These are phyloP conservation scores for Drosophila prostipennis DNA, from an alignment of 2,888 invertebrate species.

Conservation along the genomic window DNA sequence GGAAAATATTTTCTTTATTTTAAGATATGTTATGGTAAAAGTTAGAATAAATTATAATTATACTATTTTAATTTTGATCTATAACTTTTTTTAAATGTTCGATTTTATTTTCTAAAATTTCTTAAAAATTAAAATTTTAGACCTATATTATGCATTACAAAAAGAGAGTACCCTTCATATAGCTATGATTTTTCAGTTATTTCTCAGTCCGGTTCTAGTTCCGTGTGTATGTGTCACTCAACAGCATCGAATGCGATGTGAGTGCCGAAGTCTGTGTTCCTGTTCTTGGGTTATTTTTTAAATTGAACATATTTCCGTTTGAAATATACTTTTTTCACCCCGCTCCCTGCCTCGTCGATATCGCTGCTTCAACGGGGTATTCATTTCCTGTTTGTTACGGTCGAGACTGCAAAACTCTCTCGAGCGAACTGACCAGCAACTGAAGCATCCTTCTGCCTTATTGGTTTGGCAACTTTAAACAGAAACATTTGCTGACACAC, in stretches of 20 bases:
- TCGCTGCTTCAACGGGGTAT: constrained; percentile 45
- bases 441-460: constrained; percentile 25
- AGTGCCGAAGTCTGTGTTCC: constrained; percentile 28
- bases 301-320: constrained; percentile 73
- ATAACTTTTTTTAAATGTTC: no score
- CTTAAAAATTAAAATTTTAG: no score
- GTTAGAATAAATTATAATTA: no score
- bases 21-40: no score
- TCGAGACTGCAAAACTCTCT: constrained; percentile 20
- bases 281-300: constrained; percentile 58
- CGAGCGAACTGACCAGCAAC: constrained; percentile 26
- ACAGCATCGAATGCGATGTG: constrained; percentile 16
- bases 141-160: background rate
- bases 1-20: no score
- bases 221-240: constrained; percentile 46
- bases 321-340: constrained; percentile 40
- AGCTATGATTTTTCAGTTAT: background rate
- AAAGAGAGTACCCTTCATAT: background rate
- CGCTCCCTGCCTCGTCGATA: constrained; percentile 1
- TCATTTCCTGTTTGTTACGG: constrained; percentile 66
- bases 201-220: constrained; percentile 18
- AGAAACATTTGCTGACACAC: constrained; percentile 25
- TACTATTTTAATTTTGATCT: no score
- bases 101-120: no score
- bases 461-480: constrained; percentile 39